These are phyloP conservation scores for Saturnia japonica DNA, from an alignment of 2,888 invertebrate genomes.

Conservation along the genomic window DNA sequence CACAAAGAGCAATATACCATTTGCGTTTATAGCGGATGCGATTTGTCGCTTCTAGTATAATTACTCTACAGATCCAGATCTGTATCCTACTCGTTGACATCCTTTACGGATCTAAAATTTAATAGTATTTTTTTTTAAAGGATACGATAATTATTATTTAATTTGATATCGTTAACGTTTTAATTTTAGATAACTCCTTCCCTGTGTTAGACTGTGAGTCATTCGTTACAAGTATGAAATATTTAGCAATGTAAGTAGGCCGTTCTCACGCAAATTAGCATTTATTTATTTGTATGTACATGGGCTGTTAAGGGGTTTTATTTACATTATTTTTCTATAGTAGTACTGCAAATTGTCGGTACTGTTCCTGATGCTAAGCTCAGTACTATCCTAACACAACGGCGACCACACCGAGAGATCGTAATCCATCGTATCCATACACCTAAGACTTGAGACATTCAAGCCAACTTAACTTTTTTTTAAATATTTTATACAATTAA, in stretches of 20 bases:
- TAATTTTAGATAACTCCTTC: background rate
- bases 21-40: background rate
- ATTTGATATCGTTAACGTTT: background rate
- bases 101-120: background rate
- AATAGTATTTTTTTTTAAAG: background rate
- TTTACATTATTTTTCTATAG: no score
- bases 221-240: background rate
- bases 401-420: no score
- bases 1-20: background rate
- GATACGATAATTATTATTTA: constrained; percentile 1
- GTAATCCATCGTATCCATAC: no score
- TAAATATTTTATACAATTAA: no score
- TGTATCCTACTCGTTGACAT: constrained; percentile 3
- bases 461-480: no score
- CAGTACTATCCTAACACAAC: no score
- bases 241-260: background rate
- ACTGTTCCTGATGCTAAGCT: no score
- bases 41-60: background rate
- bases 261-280: background rate
- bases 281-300: background rate
- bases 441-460: no score
- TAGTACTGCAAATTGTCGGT: no score
- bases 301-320: background rate
- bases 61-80: background rate
- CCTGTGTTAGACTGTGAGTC: background rate